Evolutionary conservation across 2,113 vertebrate species (phyloP).

Genomic region (Larimichthys crocea): DNA sequence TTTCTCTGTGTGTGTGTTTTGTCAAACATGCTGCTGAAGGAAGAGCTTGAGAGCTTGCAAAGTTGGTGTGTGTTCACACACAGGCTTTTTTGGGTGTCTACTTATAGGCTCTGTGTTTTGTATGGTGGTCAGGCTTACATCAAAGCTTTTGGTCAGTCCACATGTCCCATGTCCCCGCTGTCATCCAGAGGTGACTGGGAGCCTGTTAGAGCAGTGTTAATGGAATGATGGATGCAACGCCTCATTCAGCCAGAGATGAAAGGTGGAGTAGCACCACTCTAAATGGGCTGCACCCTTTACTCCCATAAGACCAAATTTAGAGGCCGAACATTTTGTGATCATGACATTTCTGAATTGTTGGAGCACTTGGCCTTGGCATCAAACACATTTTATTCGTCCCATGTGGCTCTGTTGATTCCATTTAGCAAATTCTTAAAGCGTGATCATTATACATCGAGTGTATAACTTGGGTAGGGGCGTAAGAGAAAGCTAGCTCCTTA

Average conservation of each 20-base stretch:
- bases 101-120: constrained; percentile 62
- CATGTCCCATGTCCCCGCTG: constrained; percentile 70
- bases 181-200: constrained; percentile 61
- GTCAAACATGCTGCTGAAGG: constrained; percentile 22
- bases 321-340: constrained; percentile 67
- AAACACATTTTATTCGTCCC: constrained; percentile 75
- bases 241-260: constrained; percentile 72
- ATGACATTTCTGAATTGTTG: constrained; percentile 70
- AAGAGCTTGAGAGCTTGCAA: constrained; percentile 16
- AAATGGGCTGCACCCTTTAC: constrained; percentile 58
- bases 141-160: constrained; percentile 68
- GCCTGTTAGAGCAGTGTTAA: constrained; percentile 69
- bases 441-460: constrained; percentile 55
- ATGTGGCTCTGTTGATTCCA: constrained; percentile 74
- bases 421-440: constrained; percentile 61
- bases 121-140: constrained; percentile 62
- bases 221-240: constrained; percentile 78
- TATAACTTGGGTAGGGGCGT: constrained; percentile 1
- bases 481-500: constrained; percentile 31
- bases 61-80: constrained; percentile 28
- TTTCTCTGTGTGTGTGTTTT: constrained; percentile 34
- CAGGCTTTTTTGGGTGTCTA: constrained; percentile 37
- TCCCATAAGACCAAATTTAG: constrained; percentile 54
- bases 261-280: constrained; percentile 62
- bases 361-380: constrained; percentile 72